Evolutionary conservation across 30 jellyfish, hydroid and myxozoan species (phyloP).

Genomic region (Thelohanellus kitauei): DNA sequence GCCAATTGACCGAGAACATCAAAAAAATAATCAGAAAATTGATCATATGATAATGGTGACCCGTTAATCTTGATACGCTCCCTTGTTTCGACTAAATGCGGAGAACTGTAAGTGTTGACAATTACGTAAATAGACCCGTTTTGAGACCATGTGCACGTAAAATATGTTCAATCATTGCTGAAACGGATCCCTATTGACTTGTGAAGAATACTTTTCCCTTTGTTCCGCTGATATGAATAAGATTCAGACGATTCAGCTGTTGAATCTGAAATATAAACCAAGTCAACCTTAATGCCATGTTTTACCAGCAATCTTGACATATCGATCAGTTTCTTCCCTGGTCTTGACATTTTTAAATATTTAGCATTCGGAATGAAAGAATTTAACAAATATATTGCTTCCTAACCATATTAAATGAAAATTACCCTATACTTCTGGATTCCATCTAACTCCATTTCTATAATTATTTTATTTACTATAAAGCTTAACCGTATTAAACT

Average conservation of each 20-base stretch:
- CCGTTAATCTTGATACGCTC: constrained; percentile 62
- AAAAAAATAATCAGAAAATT: constrained; percentile 39
- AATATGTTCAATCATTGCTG: constrained; percentile 44
- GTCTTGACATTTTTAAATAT: too few relatives aligned
- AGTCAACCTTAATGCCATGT: too few relatives aligned
- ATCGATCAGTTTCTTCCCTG: too few relatives aligned
- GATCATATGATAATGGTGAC: constrained; percentile 18
- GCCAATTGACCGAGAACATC: too few relatives aligned
- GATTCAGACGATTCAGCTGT: constrained; percentile 27
- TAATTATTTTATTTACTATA: too few relatives aligned
- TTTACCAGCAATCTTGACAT: too few relatives aligned
- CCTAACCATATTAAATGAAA: too few relatives aligned
- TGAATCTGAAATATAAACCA: constrained; percentile 18
- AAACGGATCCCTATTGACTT: constrained; percentile 37
- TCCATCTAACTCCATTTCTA: too few relatives aligned
- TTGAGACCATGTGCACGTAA: constrained; percentile 31
- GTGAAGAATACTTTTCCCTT: constrained; percentile 36
- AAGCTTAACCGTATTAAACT: too few relatives aligned
- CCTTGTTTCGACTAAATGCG: constrained; percentile 51
- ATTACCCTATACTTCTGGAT: too few relatives aligned
- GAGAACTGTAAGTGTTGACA: constrained; percentile 19
- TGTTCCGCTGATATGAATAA: constrained; percentile 74
- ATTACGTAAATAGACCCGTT: constrained; percentile 53
- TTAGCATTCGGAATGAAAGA: too few relatives aligned
- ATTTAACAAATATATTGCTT: too few relatives aligned